These are phyloP conservation scores for Zingel zingel DNA, from an alignment of 2,113 vertebrate genomes.

Conservation along the genomic window DNA sequence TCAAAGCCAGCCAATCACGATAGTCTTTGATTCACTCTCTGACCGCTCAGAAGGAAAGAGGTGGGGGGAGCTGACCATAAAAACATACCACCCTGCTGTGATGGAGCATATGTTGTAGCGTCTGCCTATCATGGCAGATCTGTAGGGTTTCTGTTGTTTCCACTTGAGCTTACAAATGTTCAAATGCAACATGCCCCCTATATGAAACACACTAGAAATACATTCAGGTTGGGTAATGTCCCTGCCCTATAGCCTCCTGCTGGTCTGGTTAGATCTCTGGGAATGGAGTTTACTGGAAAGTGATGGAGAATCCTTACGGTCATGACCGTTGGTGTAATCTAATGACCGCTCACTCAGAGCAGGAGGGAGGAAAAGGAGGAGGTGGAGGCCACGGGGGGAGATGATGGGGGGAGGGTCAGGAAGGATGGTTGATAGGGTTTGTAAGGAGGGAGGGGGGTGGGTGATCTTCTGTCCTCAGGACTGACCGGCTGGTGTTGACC, in stretches of 20 bases:
- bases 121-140: conserved; percentile 66
- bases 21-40: conserved; percentile 69
- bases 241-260: conserved; percentile 47
- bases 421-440: conserved; percentile 58
- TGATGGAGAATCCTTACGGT: conserved; percentile 79
- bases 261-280: conserved; percentile 53
- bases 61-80: conserved; percentile 65
- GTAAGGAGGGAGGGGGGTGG: conserved; percentile 36
- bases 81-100: conserved; percentile 73
- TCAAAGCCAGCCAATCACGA: conserved; percentile 78
- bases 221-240: conserved; percentile 14
- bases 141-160: conserved; percentile 62
- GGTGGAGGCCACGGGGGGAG: conserved; percentile 39
- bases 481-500: conserved; percentile 76
- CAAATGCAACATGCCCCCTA: conserved; percentile 6
- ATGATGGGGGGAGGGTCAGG: conserved; percentile 48
- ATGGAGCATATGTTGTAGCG: conserved; percentile 73
- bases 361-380: conserved; percentile 53
- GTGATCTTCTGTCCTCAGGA: conserved; percentile 66
- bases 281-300: conserved; percentile 82
- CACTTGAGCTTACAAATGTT: conserved; percentile 13
- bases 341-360: conserved; percentile 81
- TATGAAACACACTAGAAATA: conserved; percentile 4
- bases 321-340: conserved; percentile 82
- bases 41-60: conserved; percentile 40